Percentiles rank a stretch among this genome's conserved stretches.
These are phyloP conservation scores for Diprion similis DNA, from an alignment of 1,140 invertebrate genomes.

Conservation along the genomic window DNA sequence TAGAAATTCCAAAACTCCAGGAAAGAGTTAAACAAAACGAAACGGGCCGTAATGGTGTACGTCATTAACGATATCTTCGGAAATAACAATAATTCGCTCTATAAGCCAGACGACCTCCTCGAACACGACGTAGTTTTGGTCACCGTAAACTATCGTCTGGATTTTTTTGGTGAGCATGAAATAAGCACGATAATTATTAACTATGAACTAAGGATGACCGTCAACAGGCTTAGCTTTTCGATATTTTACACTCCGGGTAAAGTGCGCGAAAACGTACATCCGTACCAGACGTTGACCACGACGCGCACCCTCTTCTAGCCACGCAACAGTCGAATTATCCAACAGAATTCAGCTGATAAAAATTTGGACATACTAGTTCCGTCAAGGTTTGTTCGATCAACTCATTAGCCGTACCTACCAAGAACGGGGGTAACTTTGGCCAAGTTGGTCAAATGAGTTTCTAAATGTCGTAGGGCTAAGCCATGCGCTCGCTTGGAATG, in stretches of 20 bases:
- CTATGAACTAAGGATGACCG: too few relatives aligned
- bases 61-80: constrained; percentile 64
- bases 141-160: constrained; percentile 72
- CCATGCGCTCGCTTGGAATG: too few relatives aligned
- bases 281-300: not conserved
- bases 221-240: too few relatives aligned
- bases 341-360: too few relatives aligned
- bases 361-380: too few relatives aligned
- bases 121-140: constrained; percentile 69
- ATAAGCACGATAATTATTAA: not conserved
- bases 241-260: too few relatives aligned
- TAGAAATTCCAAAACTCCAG: constrained; percentile 26
- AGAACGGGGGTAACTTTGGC: too few relatives aligned
- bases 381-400: too few relatives aligned
- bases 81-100: constrained; percentile 51
- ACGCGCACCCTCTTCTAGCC: not conserved
- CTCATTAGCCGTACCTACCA: too few relatives aligned
- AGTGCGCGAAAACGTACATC: not conserved
- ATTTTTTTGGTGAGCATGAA: constrained; percentile 63
- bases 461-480: too few relatives aligned
- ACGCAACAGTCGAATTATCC: too few relatives aligned
- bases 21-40: not conserved
- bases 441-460: too few relatives aligned
- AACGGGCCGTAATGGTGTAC: constrained; percentile 64
- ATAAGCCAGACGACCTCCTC: constrained; percentile 57